These are phyloP conservation scores for Pinna nobilis DNA, from an alignment of 1,140 invertebrate genomes.

Conservation along the genomic window DNA sequence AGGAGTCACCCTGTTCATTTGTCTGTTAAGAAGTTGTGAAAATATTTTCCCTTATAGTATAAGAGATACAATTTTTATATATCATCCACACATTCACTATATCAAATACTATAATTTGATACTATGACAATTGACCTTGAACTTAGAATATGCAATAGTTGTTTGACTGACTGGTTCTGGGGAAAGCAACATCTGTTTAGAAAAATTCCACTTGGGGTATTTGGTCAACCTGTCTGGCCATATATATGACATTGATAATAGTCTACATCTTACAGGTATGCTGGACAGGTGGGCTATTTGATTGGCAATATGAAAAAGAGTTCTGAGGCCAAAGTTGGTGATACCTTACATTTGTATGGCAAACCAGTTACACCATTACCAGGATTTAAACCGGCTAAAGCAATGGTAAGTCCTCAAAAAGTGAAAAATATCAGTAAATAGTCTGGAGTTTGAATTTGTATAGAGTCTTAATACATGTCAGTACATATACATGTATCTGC, in stretches of 20 bases:
- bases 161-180: too few relatives aligned
- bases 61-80: too few relatives aligned
- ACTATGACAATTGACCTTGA: too few relatives aligned
- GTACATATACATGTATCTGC: background rate
- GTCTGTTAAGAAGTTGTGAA: too few relatives aligned
- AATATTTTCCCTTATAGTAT: too few relatives aligned
- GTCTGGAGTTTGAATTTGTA: too few relatives aligned
- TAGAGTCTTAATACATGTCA: background rate
- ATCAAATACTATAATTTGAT: too few relatives aligned
- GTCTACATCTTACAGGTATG: constrained; percentile 76
- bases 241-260: constrained; percentile 10
- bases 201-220: background rate
- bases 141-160: too few relatives aligned
- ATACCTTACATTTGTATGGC: constrained; percentile 83
- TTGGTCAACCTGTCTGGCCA: background rate
- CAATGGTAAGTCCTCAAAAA: constrained; percentile 81
- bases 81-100: too few relatives aligned
- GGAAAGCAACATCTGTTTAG: background rate
- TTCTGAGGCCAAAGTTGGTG: constrained; percentile 88
- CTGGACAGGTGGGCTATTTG: constrained; percentile 89
- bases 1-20: too few relatives aligned
- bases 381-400: constrained; percentile 83
- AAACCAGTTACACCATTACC: constrained; percentile 78
- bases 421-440: too few relatives aligned
- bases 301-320: constrained; percentile 87